phyloP scores from a whole-genome alignment of 1,140 invertebrate species.

The Solenopsis fugax region DNA sequence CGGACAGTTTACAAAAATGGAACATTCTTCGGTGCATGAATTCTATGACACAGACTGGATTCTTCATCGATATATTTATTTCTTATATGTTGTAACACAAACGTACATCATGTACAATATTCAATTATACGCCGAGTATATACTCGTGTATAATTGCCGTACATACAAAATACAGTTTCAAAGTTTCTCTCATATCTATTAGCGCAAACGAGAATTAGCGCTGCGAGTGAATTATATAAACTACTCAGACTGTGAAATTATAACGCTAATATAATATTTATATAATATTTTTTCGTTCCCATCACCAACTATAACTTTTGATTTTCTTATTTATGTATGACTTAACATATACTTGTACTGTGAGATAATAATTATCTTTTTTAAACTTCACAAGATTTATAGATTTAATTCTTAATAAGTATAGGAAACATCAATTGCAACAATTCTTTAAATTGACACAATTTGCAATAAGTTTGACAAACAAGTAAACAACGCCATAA shows the following conservation, averaged over 20 bases:
- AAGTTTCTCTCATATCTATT: background rate
- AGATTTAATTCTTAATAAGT: background rate
- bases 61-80: constrained; percentile 43
- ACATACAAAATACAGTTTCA: constrained; percentile 20
- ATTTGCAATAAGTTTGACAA: constrained; percentile 7
- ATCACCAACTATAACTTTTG: background rate
- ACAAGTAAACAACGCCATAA: constrained; percentile 7
- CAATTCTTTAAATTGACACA: background rate
- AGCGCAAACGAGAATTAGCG: background rate
- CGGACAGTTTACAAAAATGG: no score
- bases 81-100: constrained; percentile 17
- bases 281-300: background rate
- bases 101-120: constrained; percentile 22
- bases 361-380: constrained; percentile 9
- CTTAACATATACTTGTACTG: background rate
- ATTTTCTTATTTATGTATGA: constrained; percentile 31
- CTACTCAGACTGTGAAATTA: constrained; percentile 32
- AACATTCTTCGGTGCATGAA: background rate
- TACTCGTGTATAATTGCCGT: background rate
- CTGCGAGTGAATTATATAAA: background rate
- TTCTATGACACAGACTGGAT: background rate
- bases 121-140: background rate
- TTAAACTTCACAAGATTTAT: constrained; percentile 5
- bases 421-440: background rate
- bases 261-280: no score